Evolutionary conservation across 2,797 vertebrate genomes (phyloP), one percentile per base, ranked within the genome.

Genomic region (Lindbergichthys nudifrons): DNA sequence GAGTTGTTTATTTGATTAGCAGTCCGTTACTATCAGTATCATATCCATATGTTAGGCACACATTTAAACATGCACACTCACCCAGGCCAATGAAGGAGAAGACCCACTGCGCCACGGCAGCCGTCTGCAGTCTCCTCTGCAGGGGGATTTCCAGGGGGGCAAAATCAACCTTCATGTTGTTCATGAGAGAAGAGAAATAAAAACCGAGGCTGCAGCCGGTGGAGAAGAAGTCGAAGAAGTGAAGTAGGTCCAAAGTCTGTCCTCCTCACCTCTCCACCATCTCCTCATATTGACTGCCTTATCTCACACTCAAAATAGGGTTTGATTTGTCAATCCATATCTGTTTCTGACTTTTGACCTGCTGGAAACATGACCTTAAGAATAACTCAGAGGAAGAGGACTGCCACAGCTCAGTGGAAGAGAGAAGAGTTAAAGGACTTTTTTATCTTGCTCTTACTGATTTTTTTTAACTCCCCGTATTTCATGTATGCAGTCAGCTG

Each of bases 31-130:
- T 5, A 15, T 21, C 43, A 30, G 46, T n/a, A 45, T n/a, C 16
- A 50, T 42, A 48, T 21, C 0, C 45, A 21, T 5, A 0, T 59
- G 52, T 81, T 67, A 13, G 43, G 62, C 10, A 23, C n/a, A 1
- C n/a, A 56, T n/a, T 43, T 9, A 13, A 59, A 61, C 19, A 18
- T 13, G 30, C 30, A 54, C 0, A 80, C 96, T 96, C 94, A 99
- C 98, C 96, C 42, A 98, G 78, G 8, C 39, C 79, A 5, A 98
- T 83, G 89, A 99, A 99, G 83, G 93, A 95, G 93, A 92, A 96
- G 84, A 98, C 88, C 96, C 97, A 99, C 18, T 96, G 95, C 53
- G 93, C 54, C 60, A 98, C 96, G 0, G 89, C 73, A 0, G 93
- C 90, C 0, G 96, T 99, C 93, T 99, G 97, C 80, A 98, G 92